phyloP scores from a whole-genome alignment of 2,888 invertebrate species.

The Agrotis clavis region DNA sequence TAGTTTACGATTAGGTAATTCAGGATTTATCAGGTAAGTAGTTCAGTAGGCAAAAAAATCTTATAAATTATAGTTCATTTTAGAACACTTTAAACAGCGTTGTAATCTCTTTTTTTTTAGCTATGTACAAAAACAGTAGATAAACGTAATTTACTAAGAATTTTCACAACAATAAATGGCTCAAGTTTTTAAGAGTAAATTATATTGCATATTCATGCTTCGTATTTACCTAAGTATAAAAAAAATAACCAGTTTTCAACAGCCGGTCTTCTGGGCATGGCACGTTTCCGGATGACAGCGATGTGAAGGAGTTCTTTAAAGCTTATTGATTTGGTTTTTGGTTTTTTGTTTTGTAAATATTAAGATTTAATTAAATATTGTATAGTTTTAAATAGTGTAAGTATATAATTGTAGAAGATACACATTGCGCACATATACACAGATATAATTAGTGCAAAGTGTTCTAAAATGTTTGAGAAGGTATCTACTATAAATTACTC shows the following conservation, averaged over 20 bases:
- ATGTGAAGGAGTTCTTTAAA: too few species aligned
- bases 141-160: neutral
- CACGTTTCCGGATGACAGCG: too few species aligned
- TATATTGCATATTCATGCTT: neutral
- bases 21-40: neutral
- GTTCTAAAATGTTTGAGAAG: conserved; percentile 6
- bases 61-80: too few species aligned
- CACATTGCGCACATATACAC: too few species aligned
- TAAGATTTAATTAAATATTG: too few species aligned
- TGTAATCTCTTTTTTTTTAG: neutral
- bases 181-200: conserved; percentile 8
- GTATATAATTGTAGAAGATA: too few species aligned
- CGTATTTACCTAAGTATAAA: conserved; percentile 10
- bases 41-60: neutral
- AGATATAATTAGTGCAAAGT: neutral
- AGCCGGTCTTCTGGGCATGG: too few species aligned
- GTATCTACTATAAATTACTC: conserved; percentile 15
- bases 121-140: neutral
- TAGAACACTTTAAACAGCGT: neutral
- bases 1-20: neutral
- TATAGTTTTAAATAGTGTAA: too few species aligned
- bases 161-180: neutral
- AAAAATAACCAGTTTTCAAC: conserved; percentile 32
- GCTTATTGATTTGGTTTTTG: too few species aligned
- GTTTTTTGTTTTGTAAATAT: too few species aligned